Percentiles rank a stretch among this genome's conserved stretches.
Evolutionary conservation across 2,113 vertebrate genomes (phyloP).

Genomic region (Nannospalax galili): DNA sequence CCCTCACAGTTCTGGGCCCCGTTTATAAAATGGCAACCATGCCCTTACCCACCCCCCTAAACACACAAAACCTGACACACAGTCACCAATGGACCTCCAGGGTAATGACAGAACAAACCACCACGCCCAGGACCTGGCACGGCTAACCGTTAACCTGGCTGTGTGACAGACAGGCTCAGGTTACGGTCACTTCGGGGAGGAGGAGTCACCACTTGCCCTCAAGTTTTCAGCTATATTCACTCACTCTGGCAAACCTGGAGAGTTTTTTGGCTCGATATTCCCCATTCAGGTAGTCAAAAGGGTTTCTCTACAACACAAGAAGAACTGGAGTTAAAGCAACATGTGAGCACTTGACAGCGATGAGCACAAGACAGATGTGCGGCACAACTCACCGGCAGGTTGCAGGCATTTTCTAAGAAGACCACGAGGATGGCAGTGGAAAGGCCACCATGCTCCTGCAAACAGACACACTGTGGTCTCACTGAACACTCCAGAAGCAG

Average conservation of each 20-base stretch:
- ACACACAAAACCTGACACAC: neutral
- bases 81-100: neutral
- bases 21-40: neutral
- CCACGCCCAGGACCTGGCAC: neutral
- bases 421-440: conserved; percentile 94
- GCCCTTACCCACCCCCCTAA: neutral
- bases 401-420: conserved; percentile 94
- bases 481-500: neutral
- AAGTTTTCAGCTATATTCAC: neutral
- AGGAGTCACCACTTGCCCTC: neutral
- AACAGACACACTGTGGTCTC: conserved; percentile 20
- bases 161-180: neutral
- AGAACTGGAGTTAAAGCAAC: conserved; percentile 44
- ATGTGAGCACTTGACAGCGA: neutral
- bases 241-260: conserved; percentile 87
- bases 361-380: neutral
- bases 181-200: neutral
- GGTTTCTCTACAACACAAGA: conserved; percentile 88
- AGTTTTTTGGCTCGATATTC: conserved; percentile 89
- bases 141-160: neutral
- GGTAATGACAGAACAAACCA: neutral
- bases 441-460: conserved; percentile 86
- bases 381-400: conserved; percentile 92
- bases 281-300: conserved; percentile 90
- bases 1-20: neutral